A percentile compares a stretch with the other conserved stretches of the same genome.
Evolutionary conservation across 2,113 vertebrate species (phyloP).

Genomic region (Esox niger): DNA sequence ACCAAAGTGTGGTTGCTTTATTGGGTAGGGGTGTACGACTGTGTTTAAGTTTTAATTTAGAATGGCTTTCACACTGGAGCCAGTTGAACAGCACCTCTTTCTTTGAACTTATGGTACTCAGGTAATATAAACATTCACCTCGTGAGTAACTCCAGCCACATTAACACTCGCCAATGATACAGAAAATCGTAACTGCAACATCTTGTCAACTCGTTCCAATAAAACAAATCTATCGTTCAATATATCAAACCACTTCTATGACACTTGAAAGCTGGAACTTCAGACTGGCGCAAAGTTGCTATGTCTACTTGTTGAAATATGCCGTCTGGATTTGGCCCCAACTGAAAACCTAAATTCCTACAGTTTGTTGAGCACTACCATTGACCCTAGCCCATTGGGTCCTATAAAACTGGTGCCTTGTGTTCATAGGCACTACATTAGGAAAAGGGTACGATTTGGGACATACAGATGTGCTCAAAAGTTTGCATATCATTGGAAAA

Average conservation of each 20-base stretch:
- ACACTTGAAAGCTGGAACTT: not conserved
- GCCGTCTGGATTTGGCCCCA: not conserved
- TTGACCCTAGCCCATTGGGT: too few relatives aligned
- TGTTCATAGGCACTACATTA: too few relatives aligned
- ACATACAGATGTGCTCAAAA: too few relatives aligned
- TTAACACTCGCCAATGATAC: not conserved
- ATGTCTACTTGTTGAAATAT: not conserved
- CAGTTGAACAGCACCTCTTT: not conserved
- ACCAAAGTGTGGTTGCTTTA: slow-evolving; percentile 17
- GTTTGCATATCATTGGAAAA: too few relatives aligned
- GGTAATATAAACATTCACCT: not conserved
- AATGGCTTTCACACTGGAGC: not conserved
- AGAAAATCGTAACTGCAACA: not conserved
- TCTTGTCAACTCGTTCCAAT: not conserved
- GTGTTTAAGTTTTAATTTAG: slow-evolving; percentile 12
- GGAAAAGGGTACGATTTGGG: too few relatives aligned
- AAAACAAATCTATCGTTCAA: not conserved
- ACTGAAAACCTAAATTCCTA: too few relatives aligned
- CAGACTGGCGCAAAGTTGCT: not conserved
- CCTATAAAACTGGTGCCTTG: too few relatives aligned
- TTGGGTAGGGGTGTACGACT: not conserved
- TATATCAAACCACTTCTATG: not conserved
- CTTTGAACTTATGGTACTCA: not conserved
- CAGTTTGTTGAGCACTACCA: too few relatives aligned
- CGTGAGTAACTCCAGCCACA: not conserved